Conservation (phyloP, 1,140 invertebrate genomes). For the Sycophaga agraensis region DNA sequence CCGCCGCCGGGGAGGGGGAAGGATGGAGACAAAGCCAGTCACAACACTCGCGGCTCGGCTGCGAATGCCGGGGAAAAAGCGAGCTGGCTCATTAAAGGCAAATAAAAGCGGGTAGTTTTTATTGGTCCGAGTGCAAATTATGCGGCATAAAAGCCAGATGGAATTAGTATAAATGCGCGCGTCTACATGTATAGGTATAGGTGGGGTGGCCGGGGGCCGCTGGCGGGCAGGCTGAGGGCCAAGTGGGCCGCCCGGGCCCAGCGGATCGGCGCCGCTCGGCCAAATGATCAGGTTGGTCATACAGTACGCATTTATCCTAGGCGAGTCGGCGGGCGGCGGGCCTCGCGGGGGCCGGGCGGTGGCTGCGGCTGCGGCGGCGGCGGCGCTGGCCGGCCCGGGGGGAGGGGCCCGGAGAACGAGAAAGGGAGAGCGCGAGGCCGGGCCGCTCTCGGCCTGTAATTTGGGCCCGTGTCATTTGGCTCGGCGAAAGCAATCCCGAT, state of each 20-base stretch:
- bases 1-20: not conserved
- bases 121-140: conserved; percentile 11
- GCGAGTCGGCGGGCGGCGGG: too few relatives aligned
- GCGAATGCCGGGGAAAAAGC: not conserved
- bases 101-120: conserved; percentile 1
- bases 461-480: conserved; percentile 42
- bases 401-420: not conserved
- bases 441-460: conserved; percentile 42
- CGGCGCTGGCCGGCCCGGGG: too few relatives aligned
- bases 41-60: not conserved
- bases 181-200: not conserved
- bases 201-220: not conserved
- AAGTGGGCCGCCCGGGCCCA: too few relatives aligned
- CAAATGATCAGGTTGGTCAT: not conserved
- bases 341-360: too few relatives aligned
- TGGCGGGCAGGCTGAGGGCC: not conserved
- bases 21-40: not conserved
- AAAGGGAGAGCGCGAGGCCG: not conserved
- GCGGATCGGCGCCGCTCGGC: too few relatives aligned
- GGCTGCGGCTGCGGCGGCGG: too few relatives aligned
- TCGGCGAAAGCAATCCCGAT: too few relatives aligned
- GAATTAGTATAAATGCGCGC: not conserved
- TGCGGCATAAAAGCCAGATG: conserved; percentile 3
- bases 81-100: conserved; percentile 5
- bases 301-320: too few relatives aligned